phyloP scores from a whole-genome alignment of 2,888 invertebrate species.

The Coremacera marginata region DNA sequence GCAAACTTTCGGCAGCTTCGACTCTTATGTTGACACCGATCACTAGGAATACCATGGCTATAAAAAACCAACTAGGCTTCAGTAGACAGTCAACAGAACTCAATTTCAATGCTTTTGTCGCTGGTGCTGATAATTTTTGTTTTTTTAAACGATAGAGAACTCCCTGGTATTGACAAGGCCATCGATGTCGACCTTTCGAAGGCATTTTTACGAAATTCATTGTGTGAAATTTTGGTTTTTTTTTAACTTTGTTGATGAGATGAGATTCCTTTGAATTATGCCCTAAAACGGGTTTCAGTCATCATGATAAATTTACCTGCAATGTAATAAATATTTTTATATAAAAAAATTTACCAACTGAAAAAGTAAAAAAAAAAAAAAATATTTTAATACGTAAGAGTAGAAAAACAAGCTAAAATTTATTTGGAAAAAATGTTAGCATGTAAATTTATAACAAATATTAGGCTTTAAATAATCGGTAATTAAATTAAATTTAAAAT shows the following conservation, averaged over 20 bases:
- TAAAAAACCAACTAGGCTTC: slow-evolving; percentile 37
- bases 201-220: slow-evolving; percentile 17
- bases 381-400: too few relatives aligned
- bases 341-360: too few relatives aligned
- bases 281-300: neutral
- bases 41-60: slow-evolving; percentile 47
- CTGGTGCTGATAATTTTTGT: slow-evolving; percentile 29
- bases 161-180: too few relatives aligned
- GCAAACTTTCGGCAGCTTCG: slow-evolving; percentile 50
- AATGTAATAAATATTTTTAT: neutral
- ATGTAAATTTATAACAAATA: too few relatives aligned
- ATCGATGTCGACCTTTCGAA: too few relatives aligned
- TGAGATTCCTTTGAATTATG: neutral
- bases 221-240: neutral
- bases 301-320: neutral
- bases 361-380: neutral
- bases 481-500: too few relatives aligned
- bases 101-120: slow-evolving; percentile 11
- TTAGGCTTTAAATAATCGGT: too few relatives aligned
- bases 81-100: neutral
- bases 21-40: slow-evolving; percentile 46
- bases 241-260: neutral
- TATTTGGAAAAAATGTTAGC: neutral
- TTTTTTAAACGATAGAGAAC: neutral
- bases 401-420: neutral